Evolutionary conservation across 2,888 invertebrate genomes (phyloP), one percentile per base, ranked within the genome.

Genomic region (Crepidodera aurea): DNA sequence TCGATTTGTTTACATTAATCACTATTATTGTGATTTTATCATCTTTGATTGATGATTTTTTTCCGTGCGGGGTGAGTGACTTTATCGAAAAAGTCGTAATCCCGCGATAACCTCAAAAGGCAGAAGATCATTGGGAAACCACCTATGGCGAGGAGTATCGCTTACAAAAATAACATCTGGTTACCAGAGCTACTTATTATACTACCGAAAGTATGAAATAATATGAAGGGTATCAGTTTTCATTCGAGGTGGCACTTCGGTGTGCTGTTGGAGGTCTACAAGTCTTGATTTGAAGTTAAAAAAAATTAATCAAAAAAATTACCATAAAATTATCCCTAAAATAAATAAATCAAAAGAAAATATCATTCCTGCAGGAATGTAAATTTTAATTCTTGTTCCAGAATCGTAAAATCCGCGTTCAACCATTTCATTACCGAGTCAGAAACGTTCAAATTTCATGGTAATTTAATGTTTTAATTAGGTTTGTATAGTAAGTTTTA

Each of bases 381-480:
- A 34, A 53, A 54, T 40, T 53, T 25, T 27, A 39, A 42, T 37
- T 15, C 15, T 13, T 5, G 3, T 37, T 2, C 10, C 37, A 4
- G 15, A 54, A 62, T 51, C 51, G 51, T 42, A 25, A 46, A 57
- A 57, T 57, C 42, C 40, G 42, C 51, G 15, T 40, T 13, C 48
- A 42, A 19, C 2, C 51, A 32, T 56, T 51, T 51, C 61, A 56
- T 59, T 58, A 48, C 58, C 29, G 54, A 60, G 46, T 48, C 44
- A 48, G 27, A 61, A 61, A 65, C 68, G 65, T 65, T 69, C 60
- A 62, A 70, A 71, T 71, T 70, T 71, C 69, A 70, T 70, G 70
- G 68, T 70, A 70, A 71, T 69, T 71, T 68, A 70, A 68, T 69
- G 67, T 69, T 70, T 69, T 71, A 71, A 71, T 71, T 71, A 66